Evolutionary conservation across 2,113 vertebrate species (phyloP).

Genomic region (Petaurus breviceps): DNA sequence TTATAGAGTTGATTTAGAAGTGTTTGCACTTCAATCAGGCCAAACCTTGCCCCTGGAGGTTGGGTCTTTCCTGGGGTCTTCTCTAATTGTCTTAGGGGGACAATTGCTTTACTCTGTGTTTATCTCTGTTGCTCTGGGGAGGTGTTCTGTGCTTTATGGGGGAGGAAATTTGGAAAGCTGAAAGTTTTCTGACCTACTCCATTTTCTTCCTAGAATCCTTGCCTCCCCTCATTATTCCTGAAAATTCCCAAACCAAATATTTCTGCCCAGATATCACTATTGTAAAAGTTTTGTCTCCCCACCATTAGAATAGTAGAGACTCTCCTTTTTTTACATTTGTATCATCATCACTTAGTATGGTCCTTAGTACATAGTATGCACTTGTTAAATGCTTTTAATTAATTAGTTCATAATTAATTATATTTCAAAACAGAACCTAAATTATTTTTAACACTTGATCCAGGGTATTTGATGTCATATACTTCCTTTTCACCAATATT

Average conservation of each 20-base stretch:
- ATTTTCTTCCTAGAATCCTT: too few relatives aligned
- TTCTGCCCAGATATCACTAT: neutral
- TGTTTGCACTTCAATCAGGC: too few relatives aligned
- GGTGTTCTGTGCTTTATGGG: too few relatives aligned
- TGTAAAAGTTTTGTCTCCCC: neutral
- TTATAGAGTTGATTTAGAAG: too few relatives aligned
- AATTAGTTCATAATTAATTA: neutral
- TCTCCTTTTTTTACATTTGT: neutral
- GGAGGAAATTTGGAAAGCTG: too few relatives aligned
- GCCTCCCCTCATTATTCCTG: neutral
- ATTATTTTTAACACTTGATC: neutral
- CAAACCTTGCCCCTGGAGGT: too few relatives aligned
- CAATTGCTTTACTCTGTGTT: too few relatives aligned
- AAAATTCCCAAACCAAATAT: neutral
- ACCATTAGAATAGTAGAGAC: neutral
- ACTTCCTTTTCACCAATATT: neutral
- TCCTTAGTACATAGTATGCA: neutral
- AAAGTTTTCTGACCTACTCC: too few relatives aligned
- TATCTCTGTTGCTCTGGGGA: too few relatives aligned
- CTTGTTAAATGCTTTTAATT: neutral
- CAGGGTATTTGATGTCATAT: neutral
- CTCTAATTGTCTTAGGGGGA: too few relatives aligned
- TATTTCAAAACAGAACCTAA: neutral
- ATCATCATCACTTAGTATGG: neutral
- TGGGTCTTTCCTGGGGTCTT: too few relatives aligned